Conservation (phyloP, 2,113 vertebrate genomes). For the Suricata suricatta region DNA sequence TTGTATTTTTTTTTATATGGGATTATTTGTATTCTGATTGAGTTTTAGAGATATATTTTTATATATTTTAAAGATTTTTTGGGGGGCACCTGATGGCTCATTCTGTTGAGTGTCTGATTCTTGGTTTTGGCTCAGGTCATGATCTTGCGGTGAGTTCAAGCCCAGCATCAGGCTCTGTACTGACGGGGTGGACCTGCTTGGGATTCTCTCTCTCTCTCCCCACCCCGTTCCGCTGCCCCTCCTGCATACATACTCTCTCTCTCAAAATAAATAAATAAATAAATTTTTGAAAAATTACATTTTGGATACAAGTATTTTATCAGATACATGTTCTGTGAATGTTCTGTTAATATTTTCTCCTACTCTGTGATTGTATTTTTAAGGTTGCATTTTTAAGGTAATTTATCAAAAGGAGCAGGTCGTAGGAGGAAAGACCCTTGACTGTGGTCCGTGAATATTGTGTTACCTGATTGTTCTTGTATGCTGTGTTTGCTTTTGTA, state of each 20-base stretch:
- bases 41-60: background rate
- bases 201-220: background rate
- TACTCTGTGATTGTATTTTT: background rate
- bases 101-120: no score
- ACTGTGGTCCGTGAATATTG: background rate
- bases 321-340: background rate
- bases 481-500: background rate
- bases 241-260: background rate
- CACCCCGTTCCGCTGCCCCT: background rate
- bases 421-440: background rate
- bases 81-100: no score
- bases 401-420: background rate
- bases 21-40: background rate
- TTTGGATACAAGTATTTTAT: background rate
- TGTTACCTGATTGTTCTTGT: background rate
- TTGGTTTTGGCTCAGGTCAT: no score
- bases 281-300: background rate
- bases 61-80: no score
- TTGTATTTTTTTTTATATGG: background rate
- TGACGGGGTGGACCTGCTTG: no score
- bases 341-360: background rate
- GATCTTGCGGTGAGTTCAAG: no score
- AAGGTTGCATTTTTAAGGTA: background rate
- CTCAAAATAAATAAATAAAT: no score
- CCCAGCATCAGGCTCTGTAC: no score